These are phyloP conservation scores for Megalopta genalis DNA, from an alignment of 1,140 invertebrate genomes.

Conservation along the genomic window DNA sequence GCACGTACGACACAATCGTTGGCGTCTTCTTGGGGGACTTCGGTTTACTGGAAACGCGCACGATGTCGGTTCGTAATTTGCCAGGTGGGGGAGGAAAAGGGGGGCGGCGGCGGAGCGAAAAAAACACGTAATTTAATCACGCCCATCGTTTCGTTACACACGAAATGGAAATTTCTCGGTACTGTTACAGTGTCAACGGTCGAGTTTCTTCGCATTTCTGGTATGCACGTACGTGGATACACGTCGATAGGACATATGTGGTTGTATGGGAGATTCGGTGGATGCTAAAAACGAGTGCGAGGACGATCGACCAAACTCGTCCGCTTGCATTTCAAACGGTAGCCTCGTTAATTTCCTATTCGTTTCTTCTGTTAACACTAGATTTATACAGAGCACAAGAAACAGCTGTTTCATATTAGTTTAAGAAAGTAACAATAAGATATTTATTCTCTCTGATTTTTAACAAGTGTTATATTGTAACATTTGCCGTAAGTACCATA, in stretches of 20 bases:
- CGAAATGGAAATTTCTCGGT: background rate
- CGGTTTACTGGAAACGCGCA: slow-evolving; percentile 24
- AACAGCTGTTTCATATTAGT: no score
- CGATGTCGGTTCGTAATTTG: background rate
- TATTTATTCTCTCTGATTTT: no score
- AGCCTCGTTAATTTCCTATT: no score
- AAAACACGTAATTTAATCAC: background rate
- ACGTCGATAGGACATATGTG: slow-evolving; percentile 23
- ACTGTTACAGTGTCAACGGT: slow-evolving; percentile 30
- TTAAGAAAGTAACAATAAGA: no score
- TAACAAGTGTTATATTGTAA: no score
- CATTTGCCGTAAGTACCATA: no score
- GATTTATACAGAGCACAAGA: no score
- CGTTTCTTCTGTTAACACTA: no score
- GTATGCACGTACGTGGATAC: slow-evolving; percentile 8
- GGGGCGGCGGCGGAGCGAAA: no score
- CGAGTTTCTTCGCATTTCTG: background rate
- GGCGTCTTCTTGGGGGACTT: slow-evolving; percentile 32
- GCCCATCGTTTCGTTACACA: background rate
- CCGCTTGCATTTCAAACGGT: background rate
- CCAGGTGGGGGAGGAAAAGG: background rate
- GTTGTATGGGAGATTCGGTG: slow-evolving; percentile 21
- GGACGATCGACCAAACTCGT: slow-evolving; percentile 22
- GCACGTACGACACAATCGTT: slow-evolving; percentile 26
- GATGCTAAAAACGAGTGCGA: slow-evolving; percentile 10